Evolutionary conservation across 2,113 vertebrate species (phyloP).

Genomic region (Meles meles): DNA sequence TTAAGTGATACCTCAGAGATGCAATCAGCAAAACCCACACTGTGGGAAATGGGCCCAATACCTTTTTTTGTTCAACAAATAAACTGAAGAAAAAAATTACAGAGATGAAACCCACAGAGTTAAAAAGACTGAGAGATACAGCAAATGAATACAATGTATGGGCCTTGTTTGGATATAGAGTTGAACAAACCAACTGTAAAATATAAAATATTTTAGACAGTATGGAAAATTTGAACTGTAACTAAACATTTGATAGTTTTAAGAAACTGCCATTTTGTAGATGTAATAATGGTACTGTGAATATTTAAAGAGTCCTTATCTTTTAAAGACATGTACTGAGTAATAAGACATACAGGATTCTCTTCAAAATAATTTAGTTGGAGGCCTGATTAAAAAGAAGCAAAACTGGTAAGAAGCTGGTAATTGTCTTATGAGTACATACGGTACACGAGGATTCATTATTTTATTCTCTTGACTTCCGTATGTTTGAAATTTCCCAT

Average conservation of each 20-base stretch:
- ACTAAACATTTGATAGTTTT: background rate
- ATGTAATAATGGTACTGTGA: background rate
- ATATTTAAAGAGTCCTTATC: background rate
- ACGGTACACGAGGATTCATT: background rate
- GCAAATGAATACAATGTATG: background rate
- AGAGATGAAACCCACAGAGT: background rate
- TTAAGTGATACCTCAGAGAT: background rate
- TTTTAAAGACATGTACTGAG: background rate
- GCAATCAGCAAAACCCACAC: background rate
- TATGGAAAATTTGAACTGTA: background rate
- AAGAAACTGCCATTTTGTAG: background rate
- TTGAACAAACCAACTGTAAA: background rate
- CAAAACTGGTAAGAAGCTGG: background rate
- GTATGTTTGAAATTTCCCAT: background rate
- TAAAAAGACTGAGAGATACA: background rate
- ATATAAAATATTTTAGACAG: background rate
- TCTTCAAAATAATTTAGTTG: background rate
- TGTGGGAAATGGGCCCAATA: background rate
- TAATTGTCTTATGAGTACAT: background rate
- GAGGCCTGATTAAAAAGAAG: background rate
- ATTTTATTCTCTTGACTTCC: background rate
- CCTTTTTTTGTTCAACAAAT: background rate
- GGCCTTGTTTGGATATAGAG: background rate
- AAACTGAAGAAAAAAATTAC: background rate
- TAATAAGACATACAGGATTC: background rate